Base-by-base conservation (phyloP, 2,888 invertebrate genomes). In the Microdon myrmicae region DNA sequence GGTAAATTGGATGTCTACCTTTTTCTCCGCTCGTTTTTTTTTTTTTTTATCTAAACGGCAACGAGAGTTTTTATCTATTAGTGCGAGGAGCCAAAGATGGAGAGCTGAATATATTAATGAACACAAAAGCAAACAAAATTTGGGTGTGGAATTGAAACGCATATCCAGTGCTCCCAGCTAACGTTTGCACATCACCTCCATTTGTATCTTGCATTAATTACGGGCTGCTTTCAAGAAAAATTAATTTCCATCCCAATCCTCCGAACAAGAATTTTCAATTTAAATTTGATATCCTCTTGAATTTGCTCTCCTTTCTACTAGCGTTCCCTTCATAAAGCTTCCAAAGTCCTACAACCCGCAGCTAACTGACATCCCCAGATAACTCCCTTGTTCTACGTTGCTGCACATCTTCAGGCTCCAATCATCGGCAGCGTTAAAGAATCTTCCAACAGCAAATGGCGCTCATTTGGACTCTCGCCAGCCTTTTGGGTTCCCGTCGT, bases 211-310 rank as follows among this genome's bases (percentile, higher is more conserved):
- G 17, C 35, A 53, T 43, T 58, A 59, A 53, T 58, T 53, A 47
- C n/a, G 43, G 53, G 43, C 53, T 47, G 22, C 22, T 37, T 51
- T 45, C 45, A 53, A 32, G 45, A 44, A 48, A 61, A 53, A 74
- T 73, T 73, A 72, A 72, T 75, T 74, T 74, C 69, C 70, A 72
- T 75, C 74, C n/a, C n/a, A n/a, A n/a, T n/a, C n/a, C n/a, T n/a
- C n/a, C n/a, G 71, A 69, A 72, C 74, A 72, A 71, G 72, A 70
- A 73, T 74, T 74, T 75, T 75, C 74, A 75, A 75, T 75, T n/a
- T 75, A 75, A 75, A 74, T 71, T 69, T 71, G 69, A 72, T 73
- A 69, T 69, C 67, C 43, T n/a, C n/a, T n/a, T n/a, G n/a, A n/a
- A n/a, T n/a, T n/a, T n/a, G n/a, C n/a, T n/a, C n/a, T n/a, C n/a